phyloP scores from a whole-genome alignment of 2,888 invertebrate species.

The Plagodis dolabraria region DNA sequence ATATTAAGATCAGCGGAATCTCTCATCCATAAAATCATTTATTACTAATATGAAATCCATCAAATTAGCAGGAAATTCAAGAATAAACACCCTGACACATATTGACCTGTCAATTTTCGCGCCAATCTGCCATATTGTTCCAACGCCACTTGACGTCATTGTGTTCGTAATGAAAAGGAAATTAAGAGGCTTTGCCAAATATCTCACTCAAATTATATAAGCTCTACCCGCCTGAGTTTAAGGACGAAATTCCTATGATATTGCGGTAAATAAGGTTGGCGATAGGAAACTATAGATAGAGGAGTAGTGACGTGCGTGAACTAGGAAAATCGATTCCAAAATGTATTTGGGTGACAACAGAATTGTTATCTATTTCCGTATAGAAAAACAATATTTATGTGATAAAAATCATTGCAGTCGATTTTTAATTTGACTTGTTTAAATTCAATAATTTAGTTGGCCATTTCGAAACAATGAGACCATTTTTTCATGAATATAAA shows the following conservation, averaged over 20 bases:
- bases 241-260: constrained; percentile 38
- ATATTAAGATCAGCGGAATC: too few relatives aligned
- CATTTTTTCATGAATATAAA: too few relatives aligned
- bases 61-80: background rate
- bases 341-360: constrained; percentile 41
- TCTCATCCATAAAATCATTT: too few relatives aligned
- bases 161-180: constrained; percentile 74
- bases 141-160: constrained; percentile 70
- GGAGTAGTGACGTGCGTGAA: constrained; percentile 48
- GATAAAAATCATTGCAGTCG: too few relatives aligned
- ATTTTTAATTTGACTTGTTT: too few relatives aligned
- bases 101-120: constrained; percentile 72
- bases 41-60: background rate
- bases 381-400: too few relatives aligned
- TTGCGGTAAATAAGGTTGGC: constrained; percentile 27
- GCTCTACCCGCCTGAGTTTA: constrained; percentile 37
- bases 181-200: constrained; percentile 66
- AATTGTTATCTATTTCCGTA: background rate
- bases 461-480: too few relatives aligned
- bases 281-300: constrained; percentile 55
- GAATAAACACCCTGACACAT: constrained; percentile 36
- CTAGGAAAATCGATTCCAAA: constrained; percentile 51
- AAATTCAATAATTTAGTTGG: too few relatives aligned
- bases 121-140: constrained; percentile 71
- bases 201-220: constrained; percentile 22